phyloP scores from a whole-genome alignment of 64 coral and sea anemone species.

The Astreopora myriophthalma region DNA sequence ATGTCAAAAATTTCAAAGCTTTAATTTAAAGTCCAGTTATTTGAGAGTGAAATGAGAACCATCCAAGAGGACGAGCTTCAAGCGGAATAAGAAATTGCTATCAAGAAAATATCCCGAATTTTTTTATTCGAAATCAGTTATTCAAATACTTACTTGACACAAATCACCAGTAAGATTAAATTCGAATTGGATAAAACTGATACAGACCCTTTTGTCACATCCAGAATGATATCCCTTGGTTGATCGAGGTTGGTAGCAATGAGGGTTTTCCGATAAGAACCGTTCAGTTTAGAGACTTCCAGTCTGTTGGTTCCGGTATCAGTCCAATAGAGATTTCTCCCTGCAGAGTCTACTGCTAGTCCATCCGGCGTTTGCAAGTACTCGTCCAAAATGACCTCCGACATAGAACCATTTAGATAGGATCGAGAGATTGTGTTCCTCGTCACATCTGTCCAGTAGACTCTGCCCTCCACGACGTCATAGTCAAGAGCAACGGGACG shows the following conservation, averaged over 20 bases:
- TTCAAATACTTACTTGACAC: too few species aligned
- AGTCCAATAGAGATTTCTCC: background rate
- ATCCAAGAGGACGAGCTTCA: too few species aligned
- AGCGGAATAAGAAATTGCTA: too few species aligned
- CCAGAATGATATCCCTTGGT: background rate
- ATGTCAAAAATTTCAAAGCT: too few species aligned
- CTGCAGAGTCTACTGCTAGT: background rate
- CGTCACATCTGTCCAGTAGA: conserved; percentile 73
- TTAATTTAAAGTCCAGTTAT: too few species aligned
- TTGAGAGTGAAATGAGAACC: too few species aligned
- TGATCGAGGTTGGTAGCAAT: background rate
- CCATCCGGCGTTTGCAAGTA: background rate
- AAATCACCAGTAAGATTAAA: background rate
- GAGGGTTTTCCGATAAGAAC: conserved; percentile 39
- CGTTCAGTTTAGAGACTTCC: background rate
- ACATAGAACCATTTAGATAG: conserved; percentile 5
- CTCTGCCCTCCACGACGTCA: conserved; percentile 32
- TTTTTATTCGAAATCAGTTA: too few species aligned
- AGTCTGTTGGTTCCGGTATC: background rate
- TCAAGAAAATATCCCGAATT: too few species aligned
- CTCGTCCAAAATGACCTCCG: background rate
- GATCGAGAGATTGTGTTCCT: conserved; percentile 50
- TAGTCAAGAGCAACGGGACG: conserved; percentile 36
- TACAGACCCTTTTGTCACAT: background rate
- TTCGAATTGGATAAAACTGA: background rate